These are phyloP conservation scores for rat (Rattus norvegicus) DNA, from an alignment of 2,113 vertebrate species.

Conservation along the genomic window DNA sequence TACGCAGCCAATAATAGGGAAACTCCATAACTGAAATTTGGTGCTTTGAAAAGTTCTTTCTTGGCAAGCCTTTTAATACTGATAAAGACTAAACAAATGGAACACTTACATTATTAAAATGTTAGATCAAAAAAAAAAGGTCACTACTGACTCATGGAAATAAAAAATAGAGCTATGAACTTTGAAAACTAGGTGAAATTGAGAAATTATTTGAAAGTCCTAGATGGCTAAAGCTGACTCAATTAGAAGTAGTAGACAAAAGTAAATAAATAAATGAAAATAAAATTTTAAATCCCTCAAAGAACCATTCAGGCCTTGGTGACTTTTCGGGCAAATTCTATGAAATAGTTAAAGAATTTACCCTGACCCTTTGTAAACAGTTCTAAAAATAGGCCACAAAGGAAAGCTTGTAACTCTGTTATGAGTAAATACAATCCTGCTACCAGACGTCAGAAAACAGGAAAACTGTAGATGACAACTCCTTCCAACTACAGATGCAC, in stretches of 20 bases:
- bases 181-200: slow-evolving; percentile 39
- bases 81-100: neutral
- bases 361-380: neutral
- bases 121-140: neutral
- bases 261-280: neutral
- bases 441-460: neutral
- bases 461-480: neutral
- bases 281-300: neutral
- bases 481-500: neutral
- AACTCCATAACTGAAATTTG: slow-evolving; percentile 5
- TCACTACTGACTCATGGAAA: slow-evolving; percentile 15
- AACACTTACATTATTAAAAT: neutral
- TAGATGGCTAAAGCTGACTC: neutral
- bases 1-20: neutral
- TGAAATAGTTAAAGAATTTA: neutral
- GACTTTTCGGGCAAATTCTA: slow-evolving; percentile 33
- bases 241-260: slow-evolving; percentile 36
- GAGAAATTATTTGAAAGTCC: neutral
- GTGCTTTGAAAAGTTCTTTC: slow-evolving; percentile 17
- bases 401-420: neutral
- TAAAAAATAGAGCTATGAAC: slow-evolving; percentile 10
- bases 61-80: neutral
- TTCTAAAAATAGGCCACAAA: neutral
- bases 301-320: neutral
- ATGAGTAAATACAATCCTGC: neutral